Percentiles rank a stretch among this genome's conserved stretches.
Conservation (phyloP, 1,140 invertebrate species). For the Drosophila repleta region DNA sequence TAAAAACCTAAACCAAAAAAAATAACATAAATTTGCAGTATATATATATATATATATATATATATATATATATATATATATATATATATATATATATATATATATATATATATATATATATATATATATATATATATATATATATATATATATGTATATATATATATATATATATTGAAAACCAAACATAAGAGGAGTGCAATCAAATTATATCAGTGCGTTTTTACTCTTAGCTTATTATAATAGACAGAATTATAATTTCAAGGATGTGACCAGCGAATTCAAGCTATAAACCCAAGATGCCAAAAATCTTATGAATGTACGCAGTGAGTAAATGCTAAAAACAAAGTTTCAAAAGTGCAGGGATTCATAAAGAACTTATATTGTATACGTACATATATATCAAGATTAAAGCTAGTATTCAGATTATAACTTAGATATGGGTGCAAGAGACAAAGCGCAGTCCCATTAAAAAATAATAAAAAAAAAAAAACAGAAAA, state of each 20-base stretch:
- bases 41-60: slow-evolving; percentile 25
- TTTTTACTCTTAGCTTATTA: slow-evolving; percentile 6
- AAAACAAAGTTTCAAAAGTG: slow-evolving; percentile 50
- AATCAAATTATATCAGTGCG: slow-evolving; percentile 38
- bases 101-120: not conserved
- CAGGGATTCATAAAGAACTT: slow-evolving; percentile 45
- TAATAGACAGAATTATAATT: slow-evolving; percentile 1
- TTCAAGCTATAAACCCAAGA: slow-evolving; percentile 50
- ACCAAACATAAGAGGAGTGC: slow-evolving; percentile 49
- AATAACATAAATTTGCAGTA: too few species aligned
- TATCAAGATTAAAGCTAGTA: slow-evolving; percentile 22
- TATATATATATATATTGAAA: not conserved
- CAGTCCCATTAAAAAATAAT: slow-evolving; percentile 4
- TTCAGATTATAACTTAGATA: slow-evolving; percentile 41
- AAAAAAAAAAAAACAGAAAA: not conserved
- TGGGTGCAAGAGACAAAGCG: slow-evolving; percentile 35
- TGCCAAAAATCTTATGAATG: slow-evolving; percentile 36
- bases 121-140: not conserved
- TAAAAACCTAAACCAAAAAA: slow-evolving; percentile 52
- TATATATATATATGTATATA: not conserved
- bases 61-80: not conserved
- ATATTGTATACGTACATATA: slow-evolving; percentile 8
- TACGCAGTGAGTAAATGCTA: slow-evolving; percentile 33
- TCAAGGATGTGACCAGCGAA: slow-evolving; percentile 25
- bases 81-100: too few species aligned